These are phyloP conservation scores for Perca flavescens DNA, from an alignment of 2,113 vertebrate species.

Conservation along the genomic window DNA sequence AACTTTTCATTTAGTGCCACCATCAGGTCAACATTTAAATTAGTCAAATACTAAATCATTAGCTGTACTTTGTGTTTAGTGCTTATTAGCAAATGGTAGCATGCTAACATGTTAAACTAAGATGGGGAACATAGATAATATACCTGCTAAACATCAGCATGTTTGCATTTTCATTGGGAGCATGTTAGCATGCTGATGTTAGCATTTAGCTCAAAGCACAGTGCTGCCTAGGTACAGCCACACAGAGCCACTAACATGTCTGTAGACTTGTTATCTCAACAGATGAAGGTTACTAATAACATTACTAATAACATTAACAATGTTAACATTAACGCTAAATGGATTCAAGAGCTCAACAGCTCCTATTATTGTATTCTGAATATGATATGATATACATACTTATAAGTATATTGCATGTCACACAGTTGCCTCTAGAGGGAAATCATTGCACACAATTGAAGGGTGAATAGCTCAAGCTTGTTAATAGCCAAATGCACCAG, in stretches of 20 bases:
- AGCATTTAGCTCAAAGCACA: not conserved
- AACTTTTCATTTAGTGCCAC: not conserved
- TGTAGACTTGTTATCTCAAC: not conserved
- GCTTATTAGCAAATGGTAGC: not conserved
- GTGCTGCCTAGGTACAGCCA: not conserved
- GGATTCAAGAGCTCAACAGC: not conserved
- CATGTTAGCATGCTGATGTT: not conserved
- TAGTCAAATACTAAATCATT: not conserved
- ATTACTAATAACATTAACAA: not conserved
- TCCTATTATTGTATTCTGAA: not conserved
- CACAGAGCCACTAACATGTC: not conserved
- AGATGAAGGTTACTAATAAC: not conserved
- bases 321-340: not conserved
- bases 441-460: constrained; percentile 28
- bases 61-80: not conserved
- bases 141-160: too few species aligned
- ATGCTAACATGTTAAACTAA: not conserved
- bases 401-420: not conserved
- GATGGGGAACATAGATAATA: not conserved
- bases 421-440: constrained; percentile 65
- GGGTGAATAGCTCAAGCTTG: not conserved
- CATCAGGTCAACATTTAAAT: not conserved
- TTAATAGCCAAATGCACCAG: constrained; percentile 1
- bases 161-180: not conserved
- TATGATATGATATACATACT: not conserved